Evolutionary conservation across 2,797 vertebrate species (phyloP), one percentile per base, ranked within the genome.

Genomic region (Melopsittacus undulatus): DNA sequence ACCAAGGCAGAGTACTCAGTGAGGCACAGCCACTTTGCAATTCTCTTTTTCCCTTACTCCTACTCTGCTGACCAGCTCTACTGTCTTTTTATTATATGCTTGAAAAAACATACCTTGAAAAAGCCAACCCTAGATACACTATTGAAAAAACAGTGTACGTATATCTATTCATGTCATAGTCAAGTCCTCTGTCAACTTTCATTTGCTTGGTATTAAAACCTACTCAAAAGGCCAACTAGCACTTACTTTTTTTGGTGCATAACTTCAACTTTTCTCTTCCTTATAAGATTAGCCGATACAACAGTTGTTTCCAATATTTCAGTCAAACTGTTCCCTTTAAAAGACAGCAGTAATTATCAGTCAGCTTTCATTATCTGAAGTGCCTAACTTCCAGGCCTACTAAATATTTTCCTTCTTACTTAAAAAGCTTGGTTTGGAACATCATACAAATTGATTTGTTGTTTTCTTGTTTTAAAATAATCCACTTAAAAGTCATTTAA

Each of bases 381-480:
- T 82, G 32, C 63, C 85, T 89, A 61, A 19, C n/a, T 80, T 89
- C 73, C 59, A 92, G 18, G 13, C 15, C 22, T 83, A 32, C 38
- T 73, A 88, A 86, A 94, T 73, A 78, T 92, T 94, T 92, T 46
- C 16, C 34, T 61, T 79, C 34, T 85, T 57, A 27, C n/a, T 79
- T 79, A 62, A 78, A 94, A 70, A 66, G 2, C 38, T 94, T 9
- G 1, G 19, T 79, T 83, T 79, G 52, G 27, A 93, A 38, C 23
- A 84, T 48, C 32, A 52, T 46, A 78, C 30, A 68, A 72, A 91
- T 89, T 75, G 32, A 3, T 21, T 85, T 83, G n/a, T 59, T 84
- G 86, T 64, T 92, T 83, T 90, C 70, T 24, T 83, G 17, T 43
- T 96, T 94, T 88, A 79, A 89, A 95, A 94, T 87, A 78, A 79